Base-by-base conservation (phyloP, 1,140 invertebrate genomes). In the Platorchestia sp. region DNA sequence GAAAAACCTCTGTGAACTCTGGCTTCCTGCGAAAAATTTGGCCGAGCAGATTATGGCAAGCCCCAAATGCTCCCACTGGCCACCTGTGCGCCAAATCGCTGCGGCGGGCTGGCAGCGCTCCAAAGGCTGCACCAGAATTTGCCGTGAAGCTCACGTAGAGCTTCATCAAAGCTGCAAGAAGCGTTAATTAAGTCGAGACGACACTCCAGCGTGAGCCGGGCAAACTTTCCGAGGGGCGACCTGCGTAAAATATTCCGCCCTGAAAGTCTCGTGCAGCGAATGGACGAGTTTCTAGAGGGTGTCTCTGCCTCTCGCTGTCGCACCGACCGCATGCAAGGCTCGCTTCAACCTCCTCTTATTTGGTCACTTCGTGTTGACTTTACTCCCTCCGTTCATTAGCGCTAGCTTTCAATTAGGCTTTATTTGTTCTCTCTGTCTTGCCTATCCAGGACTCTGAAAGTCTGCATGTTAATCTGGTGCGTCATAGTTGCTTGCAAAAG, bases 91-190 rank as follows among this genome's bases (percentile, higher is more conserved):
- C 14, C 1, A 75, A 75, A 27, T 75, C 59, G 59, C 27, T 75
- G 1, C 36, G 59, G 14, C 59, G 10, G 1, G 27, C 10, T 22
- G 1, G 7, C 10, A 75, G 59, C 36, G 59, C 59, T 27, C 59
- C 10, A 36, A 75, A 27, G 59, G 14, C 59, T 75, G 10, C 59
- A 75, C 59, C 59, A 75, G 36, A 75, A 27, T 10, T 75, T 36
- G 14, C 14, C 36, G 59, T 75, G 59, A 36, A 75, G 59, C 27
- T 75, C 59, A 22, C 59, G 27, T 27, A 75, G 59, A 75, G 59
- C 59, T 75, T 75, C 59, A 75, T 75, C 59, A 75, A 75, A 75
- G 59, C 59, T 75, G 59, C 59, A 75, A 75, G 59, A 75, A 75
- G 59, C 59, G 59, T 75, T 75, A 75, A 75, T 75, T 75, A 75